phyloP scores from a whole-genome alignment of 2,797 vertebrate species.

The Cuculus canorus region DNA sequence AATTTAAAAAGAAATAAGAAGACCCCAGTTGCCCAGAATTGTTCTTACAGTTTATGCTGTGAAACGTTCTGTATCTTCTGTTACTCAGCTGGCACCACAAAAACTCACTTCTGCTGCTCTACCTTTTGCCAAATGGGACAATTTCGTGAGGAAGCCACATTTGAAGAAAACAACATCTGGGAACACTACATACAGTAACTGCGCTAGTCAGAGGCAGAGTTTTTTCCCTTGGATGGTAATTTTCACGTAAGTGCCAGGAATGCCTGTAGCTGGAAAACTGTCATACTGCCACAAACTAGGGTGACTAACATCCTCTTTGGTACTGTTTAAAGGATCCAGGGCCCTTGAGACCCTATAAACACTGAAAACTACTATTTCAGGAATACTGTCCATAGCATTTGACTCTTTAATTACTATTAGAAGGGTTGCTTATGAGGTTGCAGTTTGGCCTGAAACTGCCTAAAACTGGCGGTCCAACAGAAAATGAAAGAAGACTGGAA shows the following conservation, averaged over 20 bases:
- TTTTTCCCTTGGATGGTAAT: conserved; percentile 6
- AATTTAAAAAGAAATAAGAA: not conserved
- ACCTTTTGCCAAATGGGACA: conserved; percentile 17
- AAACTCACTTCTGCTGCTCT: not conserved
- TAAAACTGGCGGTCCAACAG: not conserved
- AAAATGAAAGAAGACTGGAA: not conserved
- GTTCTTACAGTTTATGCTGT: not conserved
- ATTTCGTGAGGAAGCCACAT: not conserved
- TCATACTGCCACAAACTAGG: not conserved
- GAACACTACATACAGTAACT: conserved; percentile 28
- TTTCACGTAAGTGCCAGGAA: not conserved
- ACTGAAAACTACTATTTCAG: conserved; percentile 1
- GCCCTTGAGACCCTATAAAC: not conserved
- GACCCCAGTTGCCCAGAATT: not conserved
- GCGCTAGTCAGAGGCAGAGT: not conserved
- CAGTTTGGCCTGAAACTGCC: not conserved
- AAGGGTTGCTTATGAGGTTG: not conserved
- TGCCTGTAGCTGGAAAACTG: not conserved
- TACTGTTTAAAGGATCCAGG: not conserved
- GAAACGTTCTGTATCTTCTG: not conserved
- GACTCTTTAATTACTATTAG: not conserved
- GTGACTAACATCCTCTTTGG: not conserved
- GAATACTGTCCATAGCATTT: not conserved
- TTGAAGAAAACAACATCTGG: conserved; percentile 54
- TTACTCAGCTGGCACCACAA: not conserved